Conservation (phyloP, 2,888 invertebrate species). For the Gasteruption jaculator region DNA sequence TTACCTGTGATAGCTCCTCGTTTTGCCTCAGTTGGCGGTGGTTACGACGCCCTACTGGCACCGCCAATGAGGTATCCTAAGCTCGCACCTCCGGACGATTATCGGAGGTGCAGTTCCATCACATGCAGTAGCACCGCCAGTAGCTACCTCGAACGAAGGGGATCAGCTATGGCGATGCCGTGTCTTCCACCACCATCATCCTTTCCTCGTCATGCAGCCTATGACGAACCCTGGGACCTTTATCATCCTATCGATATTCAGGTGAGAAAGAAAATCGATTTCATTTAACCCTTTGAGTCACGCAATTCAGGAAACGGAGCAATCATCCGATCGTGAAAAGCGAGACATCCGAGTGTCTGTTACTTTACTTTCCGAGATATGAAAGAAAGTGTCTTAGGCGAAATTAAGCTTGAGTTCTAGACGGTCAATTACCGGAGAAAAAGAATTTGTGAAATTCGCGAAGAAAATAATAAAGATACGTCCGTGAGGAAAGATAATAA, state of each 20-base stretch:
- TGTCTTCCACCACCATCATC: conserved; percentile 59
- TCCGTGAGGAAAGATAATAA: too few relatives aligned
- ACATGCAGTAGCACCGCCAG: conserved; percentile 83
- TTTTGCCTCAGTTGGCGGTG: conserved; percentile 61
- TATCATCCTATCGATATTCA: conserved; percentile 63
- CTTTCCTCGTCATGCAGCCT: conserved; percentile 48
- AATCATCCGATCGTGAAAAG: neutral
- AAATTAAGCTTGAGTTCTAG: too few relatives aligned
- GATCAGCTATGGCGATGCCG: conserved; percentile 74
- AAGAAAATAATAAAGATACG: too few relatives aligned
- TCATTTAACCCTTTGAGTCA: too few relatives aligned
- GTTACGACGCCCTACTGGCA: conserved; percentile 69
- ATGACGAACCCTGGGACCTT: conserved; percentile 56
- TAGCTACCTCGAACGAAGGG: conserved; percentile 76
- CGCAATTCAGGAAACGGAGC: too few relatives aligned
- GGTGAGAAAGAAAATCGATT: too few relatives aligned
- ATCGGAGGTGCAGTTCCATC: conserved; percentile 71
- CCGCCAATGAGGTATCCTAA: conserved; percentile 59
- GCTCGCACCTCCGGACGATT: conserved; percentile 43
- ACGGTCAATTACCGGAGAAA: too few relatives aligned
- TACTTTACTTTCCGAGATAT: too few relatives aligned
- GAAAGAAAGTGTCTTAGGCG: too few relatives aligned
- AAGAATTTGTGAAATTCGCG: too few relatives aligned
- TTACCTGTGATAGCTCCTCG: conserved; percentile 46
- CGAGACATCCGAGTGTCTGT: conserved; percentile 13